Evolutionary conservation across 2,888 invertebrate genomes (phyloP), one percentile per base, ranked within the genome.

Genomic region (Trypoxylon attenuatum): DNA sequence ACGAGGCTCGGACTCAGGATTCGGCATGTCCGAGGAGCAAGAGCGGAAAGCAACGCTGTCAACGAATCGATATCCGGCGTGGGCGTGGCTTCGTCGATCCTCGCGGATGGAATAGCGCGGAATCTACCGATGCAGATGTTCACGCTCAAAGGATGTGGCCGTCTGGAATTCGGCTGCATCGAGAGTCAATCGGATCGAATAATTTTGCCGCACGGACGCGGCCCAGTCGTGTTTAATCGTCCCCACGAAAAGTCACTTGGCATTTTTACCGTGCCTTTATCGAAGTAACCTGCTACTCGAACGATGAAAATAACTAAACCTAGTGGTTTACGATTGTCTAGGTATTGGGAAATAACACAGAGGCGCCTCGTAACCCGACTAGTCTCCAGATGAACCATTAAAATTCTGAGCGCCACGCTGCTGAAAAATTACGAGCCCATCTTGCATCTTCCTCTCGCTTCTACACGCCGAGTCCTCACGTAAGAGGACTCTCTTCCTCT

Each of bases 51-150:
- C 76, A 71, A 77, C 75, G 66, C 74, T 80, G 80, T 80, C 80
- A 80, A 80, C 80, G 79, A 80, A 80, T 80, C 80, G 80, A 80
- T 80, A 80, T 76, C 80, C 73, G 78, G 73, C n/a, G 68, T 77
- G 80, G 80, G 80, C 80, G 80, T 80, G 80, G 80, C 68, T 69
- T 78, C 71, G 77, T 73, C 76, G 77, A 78, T 80, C 80, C 76
- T 77, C 77, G 71, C 58, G 68, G 77, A 77, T 74, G 74, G 77
- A 80, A 71, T 76, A 77, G 60, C 62, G 55, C 23, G 64, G 61
- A 51, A 64, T 72, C 53, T 50, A 57, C 52, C 54, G 52, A 57
- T 59, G 57, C 54, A 41, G 42, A 56, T 63, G 60, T 63, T 55
- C 46, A 25, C 45, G 25, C 41, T 51, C 53, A 52, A 53, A 53